phyloP scores from a whole-genome alignment of 2,888 invertebrate species.

The Aporophyla lueneburgensis region DNA sequence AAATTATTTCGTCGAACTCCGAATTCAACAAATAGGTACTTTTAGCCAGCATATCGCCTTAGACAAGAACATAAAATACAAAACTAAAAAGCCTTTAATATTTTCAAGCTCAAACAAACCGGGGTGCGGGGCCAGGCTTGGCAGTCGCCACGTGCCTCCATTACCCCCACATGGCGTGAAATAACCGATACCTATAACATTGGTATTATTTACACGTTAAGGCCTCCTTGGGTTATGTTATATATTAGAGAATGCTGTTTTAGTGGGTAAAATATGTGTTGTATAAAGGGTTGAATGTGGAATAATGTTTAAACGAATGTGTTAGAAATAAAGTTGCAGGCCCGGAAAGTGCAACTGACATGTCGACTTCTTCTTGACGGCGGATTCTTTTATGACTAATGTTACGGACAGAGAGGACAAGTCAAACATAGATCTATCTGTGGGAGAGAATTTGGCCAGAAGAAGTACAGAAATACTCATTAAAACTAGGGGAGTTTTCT shows the following conservation, averaged over 20 bases:
- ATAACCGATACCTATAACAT: slow-evolving; percentile 64
- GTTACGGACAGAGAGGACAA: too few species aligned
- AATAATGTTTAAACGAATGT: background rate
- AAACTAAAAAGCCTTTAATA: slow-evolving; percentile 28
- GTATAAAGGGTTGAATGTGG: background rate
- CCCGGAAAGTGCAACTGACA: background rate
- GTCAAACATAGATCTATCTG: too few species aligned
- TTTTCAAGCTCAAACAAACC: background rate
- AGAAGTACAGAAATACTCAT: background rate
- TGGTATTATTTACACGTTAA: slow-evolving; percentile 65
- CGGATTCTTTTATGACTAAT: background rate
- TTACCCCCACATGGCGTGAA: slow-evolving; percentile 62
- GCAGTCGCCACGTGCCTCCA: slow-evolving; percentile 59
- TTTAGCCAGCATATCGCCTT: slow-evolving; percentile 4
- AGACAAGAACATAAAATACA: slow-evolving; percentile 25
- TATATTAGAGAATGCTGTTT: slow-evolving; percentile 23
- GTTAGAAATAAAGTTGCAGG: background rate
- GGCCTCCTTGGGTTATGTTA: slow-evolving; percentile 22
- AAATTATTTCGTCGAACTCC: too few species aligned
- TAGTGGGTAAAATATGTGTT: slow-evolving; percentile 22
- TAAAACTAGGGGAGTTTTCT: too few species aligned
- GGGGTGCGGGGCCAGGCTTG: slow-evolving; percentile 15
- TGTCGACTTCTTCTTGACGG: too few species aligned
- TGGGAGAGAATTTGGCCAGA: too few species aligned
- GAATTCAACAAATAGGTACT: background rate